Base-by-base conservation (phyloP, 2,113 vertebrate genomes). In the Pagrus major region DNA sequence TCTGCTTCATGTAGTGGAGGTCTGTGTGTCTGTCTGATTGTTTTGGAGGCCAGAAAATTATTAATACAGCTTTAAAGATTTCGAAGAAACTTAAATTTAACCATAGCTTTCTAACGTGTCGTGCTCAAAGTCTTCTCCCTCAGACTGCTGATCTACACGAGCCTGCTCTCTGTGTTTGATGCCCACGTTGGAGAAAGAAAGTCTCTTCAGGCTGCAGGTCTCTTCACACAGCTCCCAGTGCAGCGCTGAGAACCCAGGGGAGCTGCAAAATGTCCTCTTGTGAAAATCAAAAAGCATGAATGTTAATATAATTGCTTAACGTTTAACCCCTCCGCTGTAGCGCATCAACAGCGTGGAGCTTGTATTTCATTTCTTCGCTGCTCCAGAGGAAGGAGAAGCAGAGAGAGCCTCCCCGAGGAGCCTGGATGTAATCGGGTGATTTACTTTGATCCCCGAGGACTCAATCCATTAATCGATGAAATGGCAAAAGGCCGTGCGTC, bases 371-470 rank as follows among this genome's bases (percentile, higher is more conserved):
- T 46, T 41, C 9, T 14, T 37, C 14, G 25, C 39, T 25, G 12
- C 79, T 70, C 31, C 42, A 5, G 27, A 66, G 37, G 41, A 69
- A 44, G 0, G 12, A 29, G 37, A 20, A 31, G 58, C 8, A 6
- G 18, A 54, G 64, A 11, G 41, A 79, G 85, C 86, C n/a, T 59
- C 76, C 73, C 84, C 61, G 82, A 84, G 83, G 76, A 76, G 52
- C 49, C 44, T 20, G 31, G 47, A 47, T 91, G 86, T 86, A 89
- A 88, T 89, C 80, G 79, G 73, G 67, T 87, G 88, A 92, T 80
- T 88, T 81, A 78, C 81, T 80, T 41, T 16, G 4, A 55, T 79
- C 76, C 76, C 81, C 14, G 31, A 83, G 79, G 78, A 75, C 55
- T 66, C 64, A 37, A 11, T 67, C 72, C 71, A 42, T 23, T 63